Conservation (phyloP, 2,888 invertebrate genomes). For the Cylindroiulus punctatus region DNA sequence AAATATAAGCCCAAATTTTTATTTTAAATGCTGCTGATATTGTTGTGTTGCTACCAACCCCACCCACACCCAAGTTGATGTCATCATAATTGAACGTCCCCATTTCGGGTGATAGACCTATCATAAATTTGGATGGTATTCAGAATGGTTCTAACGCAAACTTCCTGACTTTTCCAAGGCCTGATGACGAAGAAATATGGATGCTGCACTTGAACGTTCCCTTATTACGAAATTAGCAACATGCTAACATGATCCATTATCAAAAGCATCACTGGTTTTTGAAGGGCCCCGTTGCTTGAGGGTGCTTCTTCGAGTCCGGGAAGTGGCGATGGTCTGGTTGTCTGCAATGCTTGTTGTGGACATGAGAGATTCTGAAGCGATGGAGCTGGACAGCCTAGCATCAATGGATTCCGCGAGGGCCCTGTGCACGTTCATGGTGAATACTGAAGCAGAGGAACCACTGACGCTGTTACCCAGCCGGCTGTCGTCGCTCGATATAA, state of each 20-base stretch:
- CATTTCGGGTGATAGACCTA: too few species aligned
- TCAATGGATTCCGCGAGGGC: not conserved
- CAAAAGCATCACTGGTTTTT: slow-evolving; percentile 45
- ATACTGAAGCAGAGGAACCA: not conserved
- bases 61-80: too few species aligned
- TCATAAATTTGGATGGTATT: too few species aligned
- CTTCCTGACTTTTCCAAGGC: too few species aligned
- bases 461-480: not conserved
- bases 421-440: slow-evolving; percentile 22
- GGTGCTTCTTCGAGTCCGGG: slow-evolving; percentile 32
- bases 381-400: not conserved
- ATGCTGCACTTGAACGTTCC: not conserved
- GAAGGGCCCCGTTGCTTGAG: slow-evolving; percentile 36
- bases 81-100: too few species aligned
- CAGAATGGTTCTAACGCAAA: too few species aligned
- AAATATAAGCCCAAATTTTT: too few species aligned
- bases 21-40: too few species aligned
- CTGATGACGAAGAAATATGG: too few species aligned
- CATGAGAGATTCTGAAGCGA: slow-evolving; percentile 48
- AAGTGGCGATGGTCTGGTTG: slow-evolving; percentile 31
- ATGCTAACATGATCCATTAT: slow-evolving; percentile 46
- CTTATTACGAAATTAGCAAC: not conserved
- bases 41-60: too few species aligned
- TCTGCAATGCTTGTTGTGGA: slow-evolving; percentile 49
- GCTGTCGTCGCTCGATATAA: slow-evolving; percentile 46